These are phyloP conservation scores for Protodeltote pygarga DNA, from an alignment of 2,888 invertebrate genomes.

Conservation along the genomic window DNA sequence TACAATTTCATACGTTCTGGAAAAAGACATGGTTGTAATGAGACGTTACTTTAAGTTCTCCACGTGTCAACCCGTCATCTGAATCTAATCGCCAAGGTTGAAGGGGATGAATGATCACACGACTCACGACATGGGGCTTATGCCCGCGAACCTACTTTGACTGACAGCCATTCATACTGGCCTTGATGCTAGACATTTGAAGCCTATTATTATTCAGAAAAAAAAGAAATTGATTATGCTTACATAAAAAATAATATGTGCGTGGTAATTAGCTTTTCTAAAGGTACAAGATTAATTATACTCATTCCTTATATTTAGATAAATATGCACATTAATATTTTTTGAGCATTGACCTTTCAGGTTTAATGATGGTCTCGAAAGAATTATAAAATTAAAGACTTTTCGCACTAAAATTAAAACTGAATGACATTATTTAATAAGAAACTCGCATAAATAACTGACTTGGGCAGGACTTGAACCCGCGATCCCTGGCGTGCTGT, in stretches of 20 bases:
- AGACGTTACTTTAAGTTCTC: constrained; percentile 42
- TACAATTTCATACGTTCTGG: background rate
- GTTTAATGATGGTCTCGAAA: no score
- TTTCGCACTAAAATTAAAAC: no score
- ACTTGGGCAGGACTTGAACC: no score
- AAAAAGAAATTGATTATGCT: background rate
- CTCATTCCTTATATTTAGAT: no score
- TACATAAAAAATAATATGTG: background rate
- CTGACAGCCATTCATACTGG: constrained; percentile 23
- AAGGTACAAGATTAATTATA: no score
- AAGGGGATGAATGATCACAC: constrained; percentile 46
- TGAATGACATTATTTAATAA: no score
- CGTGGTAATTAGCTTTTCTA: background rate
- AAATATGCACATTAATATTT: no score
- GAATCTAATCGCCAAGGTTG: constrained; percentile 61
- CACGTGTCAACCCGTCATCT: constrained; percentile 61
- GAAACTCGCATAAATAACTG: no score
- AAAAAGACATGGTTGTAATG: background rate
- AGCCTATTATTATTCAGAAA: background rate
- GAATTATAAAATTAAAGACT: no score
- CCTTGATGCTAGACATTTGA: constrained; percentile 16
- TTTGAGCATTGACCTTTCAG: no score
- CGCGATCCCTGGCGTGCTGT: no score
- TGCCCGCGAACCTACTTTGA: constrained; percentile 25
- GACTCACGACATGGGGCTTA: constrained; percentile 26